phyloP scores from a whole-genome alignment of 2,797 vertebrate species.

The Sparidentex hasta region DNA sequence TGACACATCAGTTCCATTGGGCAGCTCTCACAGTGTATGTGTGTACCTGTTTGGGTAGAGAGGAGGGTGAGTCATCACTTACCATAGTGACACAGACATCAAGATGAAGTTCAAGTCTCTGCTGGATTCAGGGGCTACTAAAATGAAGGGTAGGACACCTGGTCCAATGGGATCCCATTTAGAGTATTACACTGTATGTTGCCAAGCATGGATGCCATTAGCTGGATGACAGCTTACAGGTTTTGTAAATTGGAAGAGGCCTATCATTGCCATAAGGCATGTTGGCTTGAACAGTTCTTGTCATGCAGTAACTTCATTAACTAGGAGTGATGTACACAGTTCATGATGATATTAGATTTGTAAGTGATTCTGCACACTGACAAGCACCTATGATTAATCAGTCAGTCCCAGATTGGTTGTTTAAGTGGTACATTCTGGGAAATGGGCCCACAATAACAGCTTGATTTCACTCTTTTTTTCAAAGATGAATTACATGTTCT shows the following conservation, averaged over 20 bases:
- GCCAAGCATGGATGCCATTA: not conserved
- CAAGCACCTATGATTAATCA: too few relatives aligned
- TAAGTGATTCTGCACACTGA: too few relatives aligned
- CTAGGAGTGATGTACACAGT: too few relatives aligned
- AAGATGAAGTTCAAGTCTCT: slow-evolving; percentile 32
- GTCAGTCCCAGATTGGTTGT: too few relatives aligned
- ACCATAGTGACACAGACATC: not conserved
- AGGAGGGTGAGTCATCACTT: slow-evolving; percentile 6
- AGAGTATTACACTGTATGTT: slow-evolving; percentile 4
- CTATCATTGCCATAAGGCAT: too few relatives aligned
- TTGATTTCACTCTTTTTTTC: not conserved
- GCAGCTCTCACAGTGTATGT: slow-evolving; percentile 1
- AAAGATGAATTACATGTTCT: not conserved
- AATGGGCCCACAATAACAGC: not conserved
- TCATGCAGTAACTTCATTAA: too few relatives aligned
- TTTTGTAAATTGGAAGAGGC: too few relatives aligned
- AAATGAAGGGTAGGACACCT: slow-evolving; percentile 1
- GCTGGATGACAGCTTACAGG: too few relatives aligned
- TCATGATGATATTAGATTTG: not conserved
- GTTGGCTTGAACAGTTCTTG: too few relatives aligned
- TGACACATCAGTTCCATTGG: not conserved
- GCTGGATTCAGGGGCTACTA: not conserved
- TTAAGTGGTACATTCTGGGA: too few relatives aligned
- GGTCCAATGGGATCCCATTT: slow-evolving; percentile 2
- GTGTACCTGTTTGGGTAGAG: not conserved